Percentiles rank a stretch among this genome's conserved stretches.
Evolutionary conservation across 2,888 invertebrate species (phyloP).

Genomic region (Eupithecia insigniata): DNA sequence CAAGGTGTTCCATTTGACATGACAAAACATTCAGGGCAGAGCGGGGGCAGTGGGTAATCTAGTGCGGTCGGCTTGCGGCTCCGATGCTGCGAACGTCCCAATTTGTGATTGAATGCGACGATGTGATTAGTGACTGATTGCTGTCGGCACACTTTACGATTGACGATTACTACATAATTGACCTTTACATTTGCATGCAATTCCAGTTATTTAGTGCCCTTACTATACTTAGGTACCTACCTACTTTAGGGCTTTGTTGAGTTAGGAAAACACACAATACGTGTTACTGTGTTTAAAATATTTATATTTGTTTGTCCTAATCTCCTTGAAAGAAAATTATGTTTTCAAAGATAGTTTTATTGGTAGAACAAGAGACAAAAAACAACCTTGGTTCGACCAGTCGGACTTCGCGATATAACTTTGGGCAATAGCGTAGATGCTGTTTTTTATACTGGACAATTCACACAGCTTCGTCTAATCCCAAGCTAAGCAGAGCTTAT

Average conservation of each 20-base stretch:
- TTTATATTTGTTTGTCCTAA: no score
- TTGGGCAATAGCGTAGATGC: no score
- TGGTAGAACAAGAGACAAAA: neutral
- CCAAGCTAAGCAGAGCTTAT: no score
- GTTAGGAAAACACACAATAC: no score
- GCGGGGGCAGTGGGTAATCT: neutral
- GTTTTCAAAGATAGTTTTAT: neutral
- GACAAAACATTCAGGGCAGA: neutral
- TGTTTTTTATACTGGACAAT: no score
- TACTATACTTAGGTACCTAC: no score
- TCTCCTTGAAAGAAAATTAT: no score
- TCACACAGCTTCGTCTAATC: no score
- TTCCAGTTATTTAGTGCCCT: neutral
- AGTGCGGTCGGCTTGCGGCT: neutral
- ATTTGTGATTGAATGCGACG: neutral
- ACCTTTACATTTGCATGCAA: neutral
- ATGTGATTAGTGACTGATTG: slow-evolving; percentile 4
- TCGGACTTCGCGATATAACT: no score
- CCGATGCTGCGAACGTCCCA: neutral
- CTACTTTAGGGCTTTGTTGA: no score
- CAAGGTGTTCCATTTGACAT: neutral
- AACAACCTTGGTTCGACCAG: neutral
- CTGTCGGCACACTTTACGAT: neutral
- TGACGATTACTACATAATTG: neutral
- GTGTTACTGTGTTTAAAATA: no score